Conservation (phyloP, 2,113 vertebrate genomes). For the Loxodonta africana region DNA sequence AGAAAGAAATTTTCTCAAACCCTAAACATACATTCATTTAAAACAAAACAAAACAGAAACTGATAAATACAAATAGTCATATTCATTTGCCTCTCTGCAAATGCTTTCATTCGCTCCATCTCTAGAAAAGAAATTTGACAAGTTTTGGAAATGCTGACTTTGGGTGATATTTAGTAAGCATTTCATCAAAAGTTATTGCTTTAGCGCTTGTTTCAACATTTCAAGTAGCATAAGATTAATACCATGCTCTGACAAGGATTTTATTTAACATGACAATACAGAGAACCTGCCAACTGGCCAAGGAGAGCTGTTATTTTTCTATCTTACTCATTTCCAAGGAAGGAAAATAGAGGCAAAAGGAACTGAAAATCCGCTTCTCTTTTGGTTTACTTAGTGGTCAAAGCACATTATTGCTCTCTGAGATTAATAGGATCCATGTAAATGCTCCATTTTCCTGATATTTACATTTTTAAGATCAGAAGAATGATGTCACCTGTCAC, state of each 20-base stretch:
- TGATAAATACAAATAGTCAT: not conserved
- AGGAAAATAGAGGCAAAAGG: constrained; percentile 33
- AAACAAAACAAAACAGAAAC: not conserved
- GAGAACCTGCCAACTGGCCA: not conserved
- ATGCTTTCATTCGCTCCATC: not conserved
- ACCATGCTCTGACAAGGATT: constrained; percentile 25
- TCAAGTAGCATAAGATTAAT: constrained; percentile 36
- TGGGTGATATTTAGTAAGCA: constrained; percentile 32
- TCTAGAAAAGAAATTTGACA: not conserved
- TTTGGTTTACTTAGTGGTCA: constrained; percentile 14
- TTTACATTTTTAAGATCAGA: constrained; percentile 4
- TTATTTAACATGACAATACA: constrained; percentile 3
- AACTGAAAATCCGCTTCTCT: not conserved
- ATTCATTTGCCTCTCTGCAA: not conserved
- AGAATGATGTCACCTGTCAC: not conserved
- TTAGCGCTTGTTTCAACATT: constrained; percentile 51
- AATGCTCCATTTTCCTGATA: constrained; percentile 17
- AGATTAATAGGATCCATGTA: not conserved
- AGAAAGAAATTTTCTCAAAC: constrained; percentile 6
- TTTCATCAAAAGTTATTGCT: constrained; percentile 56
- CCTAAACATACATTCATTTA: not conserved
- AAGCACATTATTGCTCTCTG: not conserved
- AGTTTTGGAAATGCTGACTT: constrained; percentile 6
- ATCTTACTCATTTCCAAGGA: constrained; percentile 26
- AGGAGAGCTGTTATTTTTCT: constrained; percentile 30